Base-by-base conservation (phyloP, 2,113 vertebrate species). In the Ascaphus truei region DNA sequence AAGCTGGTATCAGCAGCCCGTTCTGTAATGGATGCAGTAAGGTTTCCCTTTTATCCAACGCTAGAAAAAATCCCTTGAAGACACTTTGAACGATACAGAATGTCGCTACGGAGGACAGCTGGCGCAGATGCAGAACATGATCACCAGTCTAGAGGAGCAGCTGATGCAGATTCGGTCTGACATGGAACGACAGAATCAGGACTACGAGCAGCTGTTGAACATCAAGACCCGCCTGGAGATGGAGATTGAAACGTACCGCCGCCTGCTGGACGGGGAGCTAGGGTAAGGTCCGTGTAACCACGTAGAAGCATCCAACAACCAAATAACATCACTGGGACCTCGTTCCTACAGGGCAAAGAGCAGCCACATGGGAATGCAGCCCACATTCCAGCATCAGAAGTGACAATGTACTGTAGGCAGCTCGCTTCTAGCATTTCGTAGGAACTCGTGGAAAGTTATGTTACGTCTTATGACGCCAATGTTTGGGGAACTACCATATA, bases 231-330 rank as follows among this genome's bases (percentile, higher is more conserved):
- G 2, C 9, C 7, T 92, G 25, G 89, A 92, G 57, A 77, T 77
- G 76, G 91, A 92, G 77, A 92, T 92, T 0, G 79, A 81, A 55
- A 90, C 86, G 0, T 92, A 92, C 62, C 85, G 81, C 4, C 77
- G 61, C 4, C 84, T 92, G 43, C 83, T 92, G 64, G 89, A 92
- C 12, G 89, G 88, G 61, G 86, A 89, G 34, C 7, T 3, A 2
- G 1, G 6, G 89, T 88, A 68, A 84, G 83, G n/a, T n/a, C n/a
- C n/a, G n/a, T n/a, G n/a, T 33, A 34, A 7, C n/a, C n/a, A n/a
- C n/a, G n/a, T n/a, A n/a, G n/a, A n/a, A n/a, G n/a, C n/a, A n/a
- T n/a, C n/a, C n/a, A n/a, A n/a, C n/a, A n/a, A n/a, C n/a, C n/a
- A n/a, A n/a, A n/a, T n/a, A n/a, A n/a, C n/a, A n/a, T n/a, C n/a